Conservation (phyloP, 2,113 vertebrate species). For the Gnathonemus echidnorhynchus region DNA sequence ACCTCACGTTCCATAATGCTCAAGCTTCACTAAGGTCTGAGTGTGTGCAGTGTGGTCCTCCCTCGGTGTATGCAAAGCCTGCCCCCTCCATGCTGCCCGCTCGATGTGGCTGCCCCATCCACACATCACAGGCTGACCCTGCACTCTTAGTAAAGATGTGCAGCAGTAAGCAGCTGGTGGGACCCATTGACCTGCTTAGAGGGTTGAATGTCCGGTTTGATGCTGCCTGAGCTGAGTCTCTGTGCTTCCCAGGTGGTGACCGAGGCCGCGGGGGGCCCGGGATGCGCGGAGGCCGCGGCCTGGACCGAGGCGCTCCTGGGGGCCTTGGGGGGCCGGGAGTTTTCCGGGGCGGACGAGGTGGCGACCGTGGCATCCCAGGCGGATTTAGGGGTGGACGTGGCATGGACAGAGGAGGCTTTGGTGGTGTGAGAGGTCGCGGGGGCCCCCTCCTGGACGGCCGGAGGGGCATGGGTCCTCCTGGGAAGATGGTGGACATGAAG, state of each 20-base stretch:
- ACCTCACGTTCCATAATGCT: not conserved
- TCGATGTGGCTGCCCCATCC: not conserved
- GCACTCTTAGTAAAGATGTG: not conserved
- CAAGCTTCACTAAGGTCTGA: not conserved
- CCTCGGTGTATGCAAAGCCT: not conserved
- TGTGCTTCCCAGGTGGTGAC: constrained; percentile 62
- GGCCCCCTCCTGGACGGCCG: not conserved
- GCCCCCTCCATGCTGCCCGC: not conserved
- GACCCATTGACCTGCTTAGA: not conserved
- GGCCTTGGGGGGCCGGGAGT: constrained; percentile 62
- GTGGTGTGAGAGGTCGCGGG: not conserved
- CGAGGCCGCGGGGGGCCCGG: constrained; percentile 82
- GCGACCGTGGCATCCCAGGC: constrained; percentile 69
- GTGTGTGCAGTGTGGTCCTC: not conserved
- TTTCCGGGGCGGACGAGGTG: constrained; percentile 84
- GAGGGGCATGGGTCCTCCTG: constrained; percentile 38
- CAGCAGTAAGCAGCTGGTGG: not conserved
- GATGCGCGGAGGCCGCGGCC: constrained; percentile 82
- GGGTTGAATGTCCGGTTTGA: not conserved
- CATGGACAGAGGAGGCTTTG: constrained; percentile 11
- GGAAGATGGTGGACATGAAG: constrained; percentile 45
- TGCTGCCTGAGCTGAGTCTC: constrained; percentile 8
- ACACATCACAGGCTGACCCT: not conserved
- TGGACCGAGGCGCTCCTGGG: constrained; percentile 82
- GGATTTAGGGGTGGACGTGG: constrained; percentile 73